A percentile compares a stretch with the other conserved stretches of the same genome.
These are phyloP conservation scores for Apotomis turbidana DNA, from an alignment of 2,888 invertebrate genomes.

Conservation along the genomic window DNA sequence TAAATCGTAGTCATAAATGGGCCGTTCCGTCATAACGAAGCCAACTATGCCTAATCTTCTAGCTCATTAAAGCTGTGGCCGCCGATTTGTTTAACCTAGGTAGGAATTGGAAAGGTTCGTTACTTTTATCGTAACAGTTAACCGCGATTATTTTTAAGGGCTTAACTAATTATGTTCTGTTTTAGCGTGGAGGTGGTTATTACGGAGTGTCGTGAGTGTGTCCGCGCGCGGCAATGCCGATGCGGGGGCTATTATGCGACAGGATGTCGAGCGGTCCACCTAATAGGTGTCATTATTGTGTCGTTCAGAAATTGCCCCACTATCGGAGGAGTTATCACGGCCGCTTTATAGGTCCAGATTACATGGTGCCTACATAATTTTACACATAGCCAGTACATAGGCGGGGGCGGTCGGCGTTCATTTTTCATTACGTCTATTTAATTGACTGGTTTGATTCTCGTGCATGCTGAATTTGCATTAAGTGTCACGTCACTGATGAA, in stretches of 20 bases:
- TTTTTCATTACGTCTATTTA: slow-evolving; percentile 59
- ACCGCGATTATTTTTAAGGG: slow-evolving; percentile 33
- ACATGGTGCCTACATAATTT: slow-evolving; percentile 62
- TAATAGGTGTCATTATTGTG: slow-evolving; percentile 83
- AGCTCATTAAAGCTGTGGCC: slow-evolving; percentile 35
- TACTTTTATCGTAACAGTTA: slow-evolving; percentile 33
- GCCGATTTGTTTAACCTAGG: slow-evolving; percentile 39
- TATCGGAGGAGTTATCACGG: slow-evolving; percentile 80
- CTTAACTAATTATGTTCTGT: slow-evolving; percentile 39
- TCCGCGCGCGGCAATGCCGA: slow-evolving; percentile 53
- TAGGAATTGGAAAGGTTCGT: slow-evolving; percentile 30
- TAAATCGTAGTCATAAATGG: slow-evolving; percentile 42
- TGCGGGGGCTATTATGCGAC: slow-evolving; percentile 69
- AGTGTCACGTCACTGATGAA: slow-evolving; percentile 38
- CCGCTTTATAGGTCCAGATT: slow-evolving; percentile 79
- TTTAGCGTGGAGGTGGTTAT: slow-evolving; percentile 41
- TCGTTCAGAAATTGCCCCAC: slow-evolving; percentile 81
- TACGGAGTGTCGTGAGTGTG: slow-evolving; percentile 61
- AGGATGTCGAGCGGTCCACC: slow-evolving; percentile 67
- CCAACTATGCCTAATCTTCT: slow-evolving; percentile 35
- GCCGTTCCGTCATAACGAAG: slow-evolving; percentile 41
- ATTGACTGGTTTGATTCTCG: slow-evolving; percentile 51
- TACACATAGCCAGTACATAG: slow-evolving; percentile 50
- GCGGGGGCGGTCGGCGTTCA: slow-evolving; percentile 55
- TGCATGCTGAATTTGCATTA: slow-evolving; percentile 41